Conservation (phyloP, 2,888 invertebrate species). For the Platycheirus albimanus region DNA sequence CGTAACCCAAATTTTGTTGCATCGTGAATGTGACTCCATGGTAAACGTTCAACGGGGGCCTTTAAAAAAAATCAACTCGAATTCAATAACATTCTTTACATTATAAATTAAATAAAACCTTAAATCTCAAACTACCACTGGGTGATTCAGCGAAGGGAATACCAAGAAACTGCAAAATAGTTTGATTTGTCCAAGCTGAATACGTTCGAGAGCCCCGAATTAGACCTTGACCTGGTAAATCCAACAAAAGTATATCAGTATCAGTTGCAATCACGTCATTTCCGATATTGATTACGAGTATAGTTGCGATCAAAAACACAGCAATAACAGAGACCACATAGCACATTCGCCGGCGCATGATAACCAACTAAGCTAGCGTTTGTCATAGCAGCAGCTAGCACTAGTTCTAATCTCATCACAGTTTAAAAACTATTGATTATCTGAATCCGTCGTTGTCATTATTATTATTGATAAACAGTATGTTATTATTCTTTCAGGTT, state of each 20-base stretch:
- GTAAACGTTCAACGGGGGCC: conserved; percentile 78
- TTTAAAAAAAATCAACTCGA: too few species aligned
- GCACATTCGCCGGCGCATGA: conserved; percentile 41
- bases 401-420: conserved; percentile 15
- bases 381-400: not conserved
- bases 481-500: conserved; percentile 78
- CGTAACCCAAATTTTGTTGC: conserved; percentile 79
- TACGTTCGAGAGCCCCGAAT: conserved; percentile 77
- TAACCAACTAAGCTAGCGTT: conserved; percentile 42
- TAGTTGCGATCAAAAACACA: conserved; percentile 29
- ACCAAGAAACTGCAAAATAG: conserved; percentile 80
- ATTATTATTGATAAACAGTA: not conserved
- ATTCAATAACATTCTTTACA: not conserved
- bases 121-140: conserved; percentile 77
- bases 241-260: conserved; percentile 56
- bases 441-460: conserved; percentile 41
- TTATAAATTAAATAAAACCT: conserved; percentile 75
- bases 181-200: conserved; percentile 79
- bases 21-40: conserved; percentile 79
- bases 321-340: conserved; percentile 36
- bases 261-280: conserved; percentile 24
- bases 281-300: conserved; percentile 31
- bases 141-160: conserved; percentile 81
- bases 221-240: conserved; percentile 77
- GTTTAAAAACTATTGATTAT: not conserved